Base-by-base conservation (phyloP, 2,797 vertebrate genomes). In the Adrianichthys oophorus region DNA sequence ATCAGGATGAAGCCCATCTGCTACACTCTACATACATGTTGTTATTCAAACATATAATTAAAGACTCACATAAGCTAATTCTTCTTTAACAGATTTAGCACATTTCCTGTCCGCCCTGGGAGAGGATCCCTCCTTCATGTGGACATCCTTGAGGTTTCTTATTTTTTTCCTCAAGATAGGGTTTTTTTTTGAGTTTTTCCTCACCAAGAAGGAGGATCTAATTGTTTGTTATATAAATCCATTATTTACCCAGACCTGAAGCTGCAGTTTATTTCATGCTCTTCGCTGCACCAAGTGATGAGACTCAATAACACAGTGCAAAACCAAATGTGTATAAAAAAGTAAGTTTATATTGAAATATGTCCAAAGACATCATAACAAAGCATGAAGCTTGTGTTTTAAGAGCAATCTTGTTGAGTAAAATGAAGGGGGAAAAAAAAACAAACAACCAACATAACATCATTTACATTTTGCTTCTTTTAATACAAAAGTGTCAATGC, bases 311-410 rank as follows among this genome's bases (percentile, higher is more conserved):
- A 92, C 91, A 89, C 88, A 88, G 90, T 93, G 93, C 92, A 92
- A 93, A 93, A 93, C 92, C 89, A 91, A 91, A 92, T 91, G 92
- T 91, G 83, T 88, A 93, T 93, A 93, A 90, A 93, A 93, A 93
- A 91, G 87, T 93, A 91, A 91, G 92, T 82, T 89, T 91, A 91
- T 92, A 93, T 88, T 90, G 87, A 92, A 93, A 92, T 86, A 83
- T 90, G 85, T 90, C 84, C 87, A 91, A 92, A 91, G 89, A 90
- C 81, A 74, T 78, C 85, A 86, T 89, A 89, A 84, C 79, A 91
- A 90, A 91, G 84, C 87, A 89, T 79, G 85, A 78, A 84, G 83
- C 80, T 85, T 76, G 82, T 78, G 72, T 89, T 87, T 82, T 65
- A 86, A 85, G 80, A 89, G 90, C 85, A 72, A 83, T 85, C 68